Evolutionary conservation across 2,888 invertebrate species (phyloP).

Genomic region (Pammene fasciana): DNA sequence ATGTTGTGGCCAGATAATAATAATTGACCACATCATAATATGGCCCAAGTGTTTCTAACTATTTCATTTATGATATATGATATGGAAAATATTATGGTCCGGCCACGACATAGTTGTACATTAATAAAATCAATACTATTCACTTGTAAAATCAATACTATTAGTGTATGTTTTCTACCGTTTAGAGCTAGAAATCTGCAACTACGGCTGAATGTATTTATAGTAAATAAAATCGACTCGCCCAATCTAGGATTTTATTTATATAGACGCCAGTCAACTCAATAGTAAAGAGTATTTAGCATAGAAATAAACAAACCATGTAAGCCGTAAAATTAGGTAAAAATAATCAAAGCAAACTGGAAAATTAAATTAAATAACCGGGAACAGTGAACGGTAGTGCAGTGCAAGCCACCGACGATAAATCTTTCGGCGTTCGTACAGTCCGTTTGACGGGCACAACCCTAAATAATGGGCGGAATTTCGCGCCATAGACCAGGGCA

Average conservation of each 20-base stretch:
- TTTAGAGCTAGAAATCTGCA: too few relatives aligned
- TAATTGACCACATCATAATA: too few relatives aligned
- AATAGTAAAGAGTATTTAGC: neutral
- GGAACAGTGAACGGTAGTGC: conserved; percentile 34
- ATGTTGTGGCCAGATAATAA: too few relatives aligned
- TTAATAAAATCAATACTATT: too few relatives aligned
- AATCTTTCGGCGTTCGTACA: conserved; percentile 61
- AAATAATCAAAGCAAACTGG: conserved; percentile 8
- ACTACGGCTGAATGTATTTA: too few relatives aligned
- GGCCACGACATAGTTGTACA: too few relatives aligned
- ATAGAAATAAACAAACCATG: neutral
- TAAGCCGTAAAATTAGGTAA: neutral
- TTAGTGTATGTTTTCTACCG: too few relatives aligned
- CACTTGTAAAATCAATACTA: too few relatives aligned
- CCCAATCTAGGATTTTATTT: neutral
- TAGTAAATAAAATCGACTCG: too few relatives aligned
- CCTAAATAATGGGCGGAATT: conserved; percentile 72
- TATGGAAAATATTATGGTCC: too few relatives aligned
- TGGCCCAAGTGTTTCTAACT: too few relatives aligned
- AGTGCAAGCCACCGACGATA: conserved; percentile 55
- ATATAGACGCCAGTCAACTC: neutral
- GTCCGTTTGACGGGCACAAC: conserved; percentile 64
- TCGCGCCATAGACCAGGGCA: conserved; percentile 66
- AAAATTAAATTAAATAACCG: conserved; percentile 32
- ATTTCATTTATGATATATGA: too few relatives aligned